Base-by-base conservation (phyloP, 2,888 invertebrate species). In the Heteromurus nitidus region DNA sequence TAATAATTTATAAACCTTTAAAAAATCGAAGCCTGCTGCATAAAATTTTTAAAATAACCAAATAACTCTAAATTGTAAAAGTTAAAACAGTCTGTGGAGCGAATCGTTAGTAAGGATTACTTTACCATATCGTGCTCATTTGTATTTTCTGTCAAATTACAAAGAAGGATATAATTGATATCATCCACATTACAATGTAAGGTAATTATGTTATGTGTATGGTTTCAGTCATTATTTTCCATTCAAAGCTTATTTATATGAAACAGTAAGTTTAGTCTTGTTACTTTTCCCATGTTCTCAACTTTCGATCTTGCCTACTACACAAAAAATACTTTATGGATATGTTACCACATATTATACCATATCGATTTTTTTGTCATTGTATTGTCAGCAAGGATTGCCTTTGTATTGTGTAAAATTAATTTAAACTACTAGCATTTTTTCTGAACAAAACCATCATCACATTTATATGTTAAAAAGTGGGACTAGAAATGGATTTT, bases 251-350 rank as follows among this genome's bases (percentile, higher is more conserved):
- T 31, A 31, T 26, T 16, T 62, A 62, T 30, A 31, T 60, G 3
- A 18, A 30, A n/a, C 31, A 31, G 5, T 55, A 55, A 31, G 18
- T 30, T 13, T n/a, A n/a, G n/a, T n/a, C n/a, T n/a, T 62, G 1
- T n/a, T 31, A 62, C 50, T 3, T 9, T 50, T 3, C 20, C 13
- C 28, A 5, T 44, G 75, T 75, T 75, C 75, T 76, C 75, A 67
- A 65, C 22, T 42, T 75, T 36, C 55, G 36, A 68, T 60, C 69
- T 76, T 76, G 76, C 76, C 77, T 75, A 22, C 47, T 69, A 62
- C 62, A 77, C 68, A 77, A 77, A 36, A 36, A 47, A 64, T 62
- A 1, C 62, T 58, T 20, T n/a, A n/a, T 58, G 36, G n/a, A n/a
- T n/a, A 30, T 67, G 20, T 55, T 55, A 28, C 44, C 42, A 53